Conservation (phyloP, 2,113 vertebrate genomes). For the Sapayoa aenigma region DNA sequence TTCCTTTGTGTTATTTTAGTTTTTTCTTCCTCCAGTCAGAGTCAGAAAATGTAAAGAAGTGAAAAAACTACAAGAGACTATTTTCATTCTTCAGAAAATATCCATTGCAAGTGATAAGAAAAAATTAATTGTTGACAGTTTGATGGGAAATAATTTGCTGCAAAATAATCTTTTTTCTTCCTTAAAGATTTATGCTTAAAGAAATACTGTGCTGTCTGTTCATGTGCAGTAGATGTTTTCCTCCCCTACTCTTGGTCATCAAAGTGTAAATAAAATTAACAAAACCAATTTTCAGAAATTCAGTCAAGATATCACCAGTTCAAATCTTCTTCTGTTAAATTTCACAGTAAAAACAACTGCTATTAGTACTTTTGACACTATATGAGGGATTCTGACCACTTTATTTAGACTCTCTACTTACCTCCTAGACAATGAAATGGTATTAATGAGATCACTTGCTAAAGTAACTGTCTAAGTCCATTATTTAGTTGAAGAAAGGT, state of each 20-base stretch:
- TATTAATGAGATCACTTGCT: not conserved
- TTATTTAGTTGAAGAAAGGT: not conserved
- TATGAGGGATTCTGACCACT: fast-evolving
- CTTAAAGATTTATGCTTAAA: not conserved
- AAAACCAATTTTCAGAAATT: not conserved
- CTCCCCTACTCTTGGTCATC: not conserved
- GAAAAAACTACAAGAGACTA: not conserved
- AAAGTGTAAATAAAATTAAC: not conserved
- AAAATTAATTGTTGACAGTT: not conserved
- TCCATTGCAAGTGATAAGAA: not conserved
- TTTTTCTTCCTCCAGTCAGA: not conserved
- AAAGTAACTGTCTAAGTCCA: not conserved
- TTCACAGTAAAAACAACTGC: not conserved
- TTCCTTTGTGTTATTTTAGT: not conserved
- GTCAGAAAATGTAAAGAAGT: not conserved
- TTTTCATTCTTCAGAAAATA: not conserved
- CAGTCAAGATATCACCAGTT: not conserved
- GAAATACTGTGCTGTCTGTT: not conserved
- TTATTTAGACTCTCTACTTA: not conserved
- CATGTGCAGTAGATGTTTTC: not conserved
- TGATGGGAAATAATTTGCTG: not conserved
- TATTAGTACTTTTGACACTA: not conserved
- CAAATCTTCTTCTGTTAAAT: not conserved
- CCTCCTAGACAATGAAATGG: not conserved
- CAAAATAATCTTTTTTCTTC: not conserved